Evolutionary conservation across 2,113 vertebrate genomes (phyloP), one percentile per base, ranked within the genome.

Genomic region (Mirza zaza): DNA sequence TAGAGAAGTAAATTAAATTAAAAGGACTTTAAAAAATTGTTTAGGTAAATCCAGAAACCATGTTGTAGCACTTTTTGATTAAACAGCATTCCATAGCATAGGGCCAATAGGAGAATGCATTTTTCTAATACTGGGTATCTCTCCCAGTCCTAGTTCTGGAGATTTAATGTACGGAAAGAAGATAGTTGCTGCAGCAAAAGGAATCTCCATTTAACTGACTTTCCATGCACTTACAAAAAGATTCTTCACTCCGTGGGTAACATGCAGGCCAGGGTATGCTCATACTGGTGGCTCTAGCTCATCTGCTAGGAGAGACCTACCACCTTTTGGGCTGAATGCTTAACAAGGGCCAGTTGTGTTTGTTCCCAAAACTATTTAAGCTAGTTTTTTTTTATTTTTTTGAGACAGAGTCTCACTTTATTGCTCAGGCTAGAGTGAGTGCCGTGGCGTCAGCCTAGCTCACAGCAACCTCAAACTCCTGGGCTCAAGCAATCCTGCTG

Each of bases 1-100:
- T 70, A 82, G 29, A 82, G 29, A 96, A 77, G 25, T 39, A 79
- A 87, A 76, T 21, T 90, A 59, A 82, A n/a, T 86, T 75, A 67
- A 95, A 91, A 91, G 71, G 34, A 73, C 20, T 48, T 25, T n/a
- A 8, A 63, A 85, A 88, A 92, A 81, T 93, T 83, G 87, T 92
- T 68, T 76, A 75, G 29, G 70, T 85, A 50, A 96, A 94, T 73
- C 23, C 63, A 45, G 61, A 70, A 90, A 70, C 3, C n/a, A 29
- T 81, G 89, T 92, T 42, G 36, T 68, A 61, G n/a, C 65, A 76
- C 5, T 67, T 59, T 39, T 67, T 93, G 42, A 80, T 57, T 81
- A 82, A 93, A 96, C 42, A 68, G 2, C 42, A 90, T 67, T 90
- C n/a, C 8, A 52, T 45, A 63, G 48, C 32, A 86, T 4, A 57